Percentiles rank a stretch among this genome's conserved stretches.
These are phyloP conservation scores for Agapetus fuscipes DNA, from an alignment of 2,888 invertebrate genomes.

Conservation along the genomic window DNA sequence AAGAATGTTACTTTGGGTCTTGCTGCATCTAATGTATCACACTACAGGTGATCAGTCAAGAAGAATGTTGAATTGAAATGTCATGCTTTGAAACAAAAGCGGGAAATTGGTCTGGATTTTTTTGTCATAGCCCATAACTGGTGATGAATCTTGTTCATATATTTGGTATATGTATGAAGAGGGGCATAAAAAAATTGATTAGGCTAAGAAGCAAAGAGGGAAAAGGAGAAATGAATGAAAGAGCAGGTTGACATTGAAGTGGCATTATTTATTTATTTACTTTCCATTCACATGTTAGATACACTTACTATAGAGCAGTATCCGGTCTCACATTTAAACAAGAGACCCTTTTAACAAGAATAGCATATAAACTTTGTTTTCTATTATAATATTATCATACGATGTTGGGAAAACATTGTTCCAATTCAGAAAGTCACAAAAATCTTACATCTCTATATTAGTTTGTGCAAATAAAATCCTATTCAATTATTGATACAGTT, in stretches of 20 bases:
- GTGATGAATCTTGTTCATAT: too few relatives aligned
- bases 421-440: slow-evolving; percentile 20
- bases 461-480: slow-evolving; percentile 22
- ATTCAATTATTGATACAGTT: slow-evolving; percentile 21
- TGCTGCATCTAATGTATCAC: too few relatives aligned
- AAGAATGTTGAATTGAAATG: too few relatives aligned
- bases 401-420: slow-evolving; percentile 19
- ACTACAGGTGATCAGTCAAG: too few relatives aligned
- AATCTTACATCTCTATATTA: slow-evolving; percentile 20
- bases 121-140: too few relatives aligned
- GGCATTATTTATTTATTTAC: slow-evolving; percentile 20
- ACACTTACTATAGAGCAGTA: slow-evolving; percentile 20
- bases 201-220: too few relatives aligned
- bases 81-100: too few relatives aligned
- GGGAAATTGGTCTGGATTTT: too few relatives aligned
- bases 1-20: too few relatives aligned
- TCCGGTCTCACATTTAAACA: slow-evolving; percentile 18
- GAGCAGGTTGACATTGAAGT: slow-evolving; percentile 22
- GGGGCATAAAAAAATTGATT: too few relatives aligned
- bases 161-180: too few relatives aligned
- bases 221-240: too few relatives aligned
- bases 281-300: slow-evolving; percentile 20
- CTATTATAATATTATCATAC: slow-evolving; percentile 14
- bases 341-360: slow-evolving; percentile 21
- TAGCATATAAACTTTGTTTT: slow-evolving; percentile 21